Percentiles rank a stretch among this genome's conserved stretches.
Evolutionary conservation across 2,888 invertebrate species (phyloP).

Genomic region (Dromius quadrimaculatus): DNA sequence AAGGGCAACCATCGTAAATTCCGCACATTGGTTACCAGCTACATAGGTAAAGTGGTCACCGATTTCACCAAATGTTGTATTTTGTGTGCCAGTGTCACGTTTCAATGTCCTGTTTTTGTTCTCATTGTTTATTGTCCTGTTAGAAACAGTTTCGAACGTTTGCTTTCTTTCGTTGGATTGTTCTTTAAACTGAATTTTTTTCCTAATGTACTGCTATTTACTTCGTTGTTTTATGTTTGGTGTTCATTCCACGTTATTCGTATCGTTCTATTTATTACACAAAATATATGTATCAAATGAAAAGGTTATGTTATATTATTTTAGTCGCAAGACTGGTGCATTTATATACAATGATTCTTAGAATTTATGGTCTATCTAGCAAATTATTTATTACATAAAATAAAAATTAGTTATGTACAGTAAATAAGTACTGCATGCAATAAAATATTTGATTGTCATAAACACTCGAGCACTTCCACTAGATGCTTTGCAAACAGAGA

Average conservation of each 20-base stretch:
- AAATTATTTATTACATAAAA: too few relatives aligned
- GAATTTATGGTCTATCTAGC: too few relatives aligned
- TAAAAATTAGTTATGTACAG: too few relatives aligned
- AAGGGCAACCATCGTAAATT: conserved; percentile 99
- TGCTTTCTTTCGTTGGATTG: conserved; percentile 37
- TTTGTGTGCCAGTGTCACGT: conserved; percentile 47
- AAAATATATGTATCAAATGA: background rate
- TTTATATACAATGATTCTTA: too few relatives aligned
- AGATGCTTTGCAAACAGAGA: too few relatives aligned
- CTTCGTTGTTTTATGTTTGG: conserved; percentile 40
- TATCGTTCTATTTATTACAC: conserved; percentile 31
- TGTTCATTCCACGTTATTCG: conserved; percentile 19
- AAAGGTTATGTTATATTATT: too few relatives aligned
- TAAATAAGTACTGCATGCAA: too few relatives aligned
- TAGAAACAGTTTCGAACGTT: conserved; percentile 40
- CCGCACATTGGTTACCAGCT: conserved; percentile 99
- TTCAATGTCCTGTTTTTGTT: conserved; percentile 26
- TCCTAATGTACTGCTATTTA: conserved; percentile 38
- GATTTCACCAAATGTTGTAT: conserved; percentile 48
- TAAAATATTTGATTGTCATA: too few relatives aligned
- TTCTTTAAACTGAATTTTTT: conserved; percentile 34
- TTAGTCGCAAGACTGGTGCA: too few relatives aligned
- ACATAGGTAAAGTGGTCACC: conserved; percentile 86
- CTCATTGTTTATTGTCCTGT: conserved; percentile 48
- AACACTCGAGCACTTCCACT: too few relatives aligned